Conservation (phyloP, 2,113 vertebrate species). For the Hyaena hyaena region DNA sequence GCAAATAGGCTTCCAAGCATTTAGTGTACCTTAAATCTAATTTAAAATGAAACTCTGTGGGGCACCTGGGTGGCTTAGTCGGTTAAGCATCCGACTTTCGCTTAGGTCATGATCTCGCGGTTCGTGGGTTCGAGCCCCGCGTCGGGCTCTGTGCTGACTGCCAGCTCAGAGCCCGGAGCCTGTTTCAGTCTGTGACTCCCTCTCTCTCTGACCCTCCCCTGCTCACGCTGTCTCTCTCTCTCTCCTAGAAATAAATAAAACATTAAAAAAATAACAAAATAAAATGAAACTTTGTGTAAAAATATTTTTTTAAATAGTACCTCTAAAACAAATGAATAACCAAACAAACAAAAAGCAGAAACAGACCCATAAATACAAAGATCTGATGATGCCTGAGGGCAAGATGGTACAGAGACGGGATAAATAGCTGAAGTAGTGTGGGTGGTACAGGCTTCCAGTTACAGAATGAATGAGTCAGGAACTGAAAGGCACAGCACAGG, state of each 20-base stretch:
- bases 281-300: background rate
- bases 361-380: background rate
- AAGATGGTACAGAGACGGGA: rapidly evolving
- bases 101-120: no score
- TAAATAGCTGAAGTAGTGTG: background rate
- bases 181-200: no score
- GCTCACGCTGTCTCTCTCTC: no score
- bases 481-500: background rate
- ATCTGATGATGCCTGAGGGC: background rate
- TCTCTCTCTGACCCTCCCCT: no score
- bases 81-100: no score
- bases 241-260: no score
- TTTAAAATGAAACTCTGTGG: background rate
- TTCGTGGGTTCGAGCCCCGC: no score
- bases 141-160: no score
- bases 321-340: background rate
- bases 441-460: background rate
- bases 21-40: constrained; percentile 1
- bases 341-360: background rate
- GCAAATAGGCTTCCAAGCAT: background rate
- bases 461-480: background rate
- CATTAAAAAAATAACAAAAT: no score
- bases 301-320: background rate
- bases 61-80: no score
- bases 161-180: no score